A percentile compares a stretch with the other conserved stretches of the same genome.
phyloP scores from a whole-genome alignment of 1,140 invertebrate species.

The Triops cancriformis region DNA sequence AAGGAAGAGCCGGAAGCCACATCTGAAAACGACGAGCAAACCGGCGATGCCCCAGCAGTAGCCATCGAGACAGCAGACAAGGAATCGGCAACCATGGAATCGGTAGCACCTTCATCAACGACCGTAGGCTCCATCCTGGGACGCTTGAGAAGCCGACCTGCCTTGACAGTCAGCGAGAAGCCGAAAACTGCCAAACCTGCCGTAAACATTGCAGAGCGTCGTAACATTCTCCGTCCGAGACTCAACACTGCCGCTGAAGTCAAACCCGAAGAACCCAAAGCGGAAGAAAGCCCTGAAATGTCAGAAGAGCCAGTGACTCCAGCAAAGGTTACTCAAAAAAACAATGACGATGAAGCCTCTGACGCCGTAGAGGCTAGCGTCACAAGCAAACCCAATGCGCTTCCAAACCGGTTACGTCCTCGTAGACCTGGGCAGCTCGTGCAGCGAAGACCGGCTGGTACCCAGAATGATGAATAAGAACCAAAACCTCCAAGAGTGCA shows the following conservation, averaged over 20 bases:
- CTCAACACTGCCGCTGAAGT: background rate
- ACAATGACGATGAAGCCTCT: background rate
- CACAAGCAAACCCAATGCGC: background rate
- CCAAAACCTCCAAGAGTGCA: background rate
- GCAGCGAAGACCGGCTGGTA: background rate
- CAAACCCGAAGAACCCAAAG: background rate
- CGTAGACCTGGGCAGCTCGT: background rate
- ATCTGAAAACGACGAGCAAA: background rate
- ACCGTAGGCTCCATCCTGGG: background rate
- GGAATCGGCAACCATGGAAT: background rate
- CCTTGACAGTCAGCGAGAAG: constrained; percentile 15
- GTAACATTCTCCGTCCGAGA: constrained; percentile 15
- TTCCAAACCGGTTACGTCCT: background rate
- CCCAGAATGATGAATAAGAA: background rate
- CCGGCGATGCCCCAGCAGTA: background rate
- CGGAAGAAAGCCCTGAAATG: background rate
- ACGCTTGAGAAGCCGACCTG: constrained; percentile 14
- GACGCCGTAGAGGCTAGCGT: background rate
- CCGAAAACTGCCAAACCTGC: constrained; percentile 1
- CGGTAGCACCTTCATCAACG: background rate
- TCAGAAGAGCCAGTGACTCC: background rate
- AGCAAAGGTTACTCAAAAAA: background rate
- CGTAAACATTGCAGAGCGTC: constrained; percentile 11
- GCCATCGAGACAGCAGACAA: background rate
- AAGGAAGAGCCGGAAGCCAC: background rate